Base-by-base conservation (phyloP, 2,888 invertebrate species). In the Chloroclystis v-ata region DNA sequence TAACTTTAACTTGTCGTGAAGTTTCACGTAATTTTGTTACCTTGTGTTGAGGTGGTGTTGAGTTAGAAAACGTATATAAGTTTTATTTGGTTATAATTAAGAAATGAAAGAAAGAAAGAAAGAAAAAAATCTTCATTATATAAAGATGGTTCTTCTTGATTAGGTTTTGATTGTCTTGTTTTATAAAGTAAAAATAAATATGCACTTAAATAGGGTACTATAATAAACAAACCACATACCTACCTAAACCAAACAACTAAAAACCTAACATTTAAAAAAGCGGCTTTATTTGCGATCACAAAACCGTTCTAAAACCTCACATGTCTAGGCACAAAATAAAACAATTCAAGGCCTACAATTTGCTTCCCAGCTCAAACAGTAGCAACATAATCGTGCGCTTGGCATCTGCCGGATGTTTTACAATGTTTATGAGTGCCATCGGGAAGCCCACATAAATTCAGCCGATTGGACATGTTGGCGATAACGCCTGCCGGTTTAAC, bases 341-440 rank as follows among this genome's bases (percentile, higher is more conserved):
- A 44, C 43, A 49, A 30, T 45, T 44, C 37, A 49, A 35, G 35
- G 49, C 38, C 28, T 45, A 46, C 37, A 46, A 35, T 49, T 45
- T 46, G 43, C 37, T 33, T 13, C 42, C 29, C 38, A 28, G 46
- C 24, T 29, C 45, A 29, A 50, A 46, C 49, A 35, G 33, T 46
- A 63, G 68, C 61, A 67, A 71, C 74, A 80, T 81, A 78, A 81
- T 80, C 82, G 74, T 65, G 69, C 62, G 75, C 70, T 69, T 72
- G 73, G 80, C 82, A 82, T 80, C 78, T 82, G 81, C 78, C 85
- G 84, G 84, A 85, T 82, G 81, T 82, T 84, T 78, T 84, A 78
- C 82, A 82, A 81, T 82, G 82, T 85, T 83, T 85, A 84, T 84
- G 80, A 81, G 79, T 73, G 74, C 74, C 78, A 81, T 80, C 73